Evolutionary conservation across 2,113 vertebrate species (phyloP).

Genomic region (Myiozetetes cayanensis): DNA sequence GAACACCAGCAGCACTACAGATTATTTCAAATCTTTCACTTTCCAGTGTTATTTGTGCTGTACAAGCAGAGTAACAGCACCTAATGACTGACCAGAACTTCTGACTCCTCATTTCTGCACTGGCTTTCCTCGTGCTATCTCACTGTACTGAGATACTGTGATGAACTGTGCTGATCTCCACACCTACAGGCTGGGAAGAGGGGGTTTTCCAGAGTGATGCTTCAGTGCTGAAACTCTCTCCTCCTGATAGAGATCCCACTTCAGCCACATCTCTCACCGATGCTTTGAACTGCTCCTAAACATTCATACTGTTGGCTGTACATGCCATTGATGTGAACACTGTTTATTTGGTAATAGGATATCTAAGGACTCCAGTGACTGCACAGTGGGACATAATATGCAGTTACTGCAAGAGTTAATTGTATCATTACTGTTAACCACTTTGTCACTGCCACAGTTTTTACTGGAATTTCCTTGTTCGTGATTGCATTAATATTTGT

Average conservation of each 20-base stretch:
- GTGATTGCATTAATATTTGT: conserved; percentile 10
- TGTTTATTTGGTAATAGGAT: not conserved
- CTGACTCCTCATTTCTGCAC: not conserved
- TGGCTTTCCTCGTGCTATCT: not conserved
- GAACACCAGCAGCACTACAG: not conserved
- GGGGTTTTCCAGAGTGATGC: not conserved
- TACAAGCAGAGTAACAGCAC: not conserved
- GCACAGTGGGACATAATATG: not conserved
- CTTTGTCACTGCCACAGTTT: not conserved
- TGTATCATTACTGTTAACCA: conserved; percentile 2
- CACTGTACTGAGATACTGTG: rapidly evolving
- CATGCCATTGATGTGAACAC: not conserved
- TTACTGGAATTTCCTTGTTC: not conserved
- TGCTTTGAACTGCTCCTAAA: not conserved
- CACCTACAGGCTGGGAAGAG: not conserved
- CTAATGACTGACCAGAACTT: not conserved
- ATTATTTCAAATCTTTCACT: not conserved
- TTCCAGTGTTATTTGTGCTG: not conserved
- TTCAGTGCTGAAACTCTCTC: not conserved
- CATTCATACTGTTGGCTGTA: not conserved
- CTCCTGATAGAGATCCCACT: not conserved
- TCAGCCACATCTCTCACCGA: not conserved
- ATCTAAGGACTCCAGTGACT: not conserved
- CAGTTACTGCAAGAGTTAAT: conserved; percentile 36
- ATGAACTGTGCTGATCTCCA: not conserved